Percentiles rank a stretch among this genome's conserved stretches.
phyloP scores from a whole-genome alignment of 2,113 vertebrate genomes.

The Todiramphus saurophagus region DNA sequence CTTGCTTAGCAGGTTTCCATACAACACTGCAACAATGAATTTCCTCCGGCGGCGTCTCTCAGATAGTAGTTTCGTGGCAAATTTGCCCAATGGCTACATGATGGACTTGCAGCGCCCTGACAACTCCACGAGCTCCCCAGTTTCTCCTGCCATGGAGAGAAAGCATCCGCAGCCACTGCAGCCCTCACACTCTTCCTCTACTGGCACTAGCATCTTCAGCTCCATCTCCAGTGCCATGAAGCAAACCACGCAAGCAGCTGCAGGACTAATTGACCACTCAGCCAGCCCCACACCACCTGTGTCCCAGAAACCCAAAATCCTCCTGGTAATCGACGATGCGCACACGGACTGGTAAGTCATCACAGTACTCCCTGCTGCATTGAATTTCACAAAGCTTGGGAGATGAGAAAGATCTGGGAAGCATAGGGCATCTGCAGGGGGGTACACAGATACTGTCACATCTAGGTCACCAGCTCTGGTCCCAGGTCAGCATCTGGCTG shows the following conservation, averaged over 20 bases:
- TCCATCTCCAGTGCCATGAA: slow-evolving; percentile 96
- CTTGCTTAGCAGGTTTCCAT: neutral
- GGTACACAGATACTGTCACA: neutral
- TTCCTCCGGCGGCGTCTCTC: slow-evolving; percentile 94
- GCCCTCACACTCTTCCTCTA: slow-evolving; percentile 58
- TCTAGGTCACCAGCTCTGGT: neutral
- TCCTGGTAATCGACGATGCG: slow-evolving; percentile 89
- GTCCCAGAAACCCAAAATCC: slow-evolving; percentile 87
- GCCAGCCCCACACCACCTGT: slow-evolving; percentile 43
- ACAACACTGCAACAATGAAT: slow-evolving; percentile 79
- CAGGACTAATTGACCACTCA: slow-evolving; percentile 78
- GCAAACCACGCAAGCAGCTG: slow-evolving; percentile 71
- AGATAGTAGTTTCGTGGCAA: slow-evolving; percentile 96
- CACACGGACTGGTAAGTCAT: slow-evolving; percentile 93
- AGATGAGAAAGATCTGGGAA: neutral
- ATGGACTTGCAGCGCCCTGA: slow-evolving; percentile 88
- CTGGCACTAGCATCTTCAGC: slow-evolving; percentile 86
- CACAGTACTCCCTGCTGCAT: rapidly evolving
- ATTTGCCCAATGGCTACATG: slow-evolving; percentile 97
- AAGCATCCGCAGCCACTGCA: slow-evolving; percentile 78
- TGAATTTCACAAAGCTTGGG: neutral
- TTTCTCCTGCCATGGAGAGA: slow-evolving; percentile 84
- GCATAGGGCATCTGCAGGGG: rapidly evolving
- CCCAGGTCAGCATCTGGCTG: neutral
- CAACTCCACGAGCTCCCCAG: slow-evolving; percentile 84